Evolutionary conservation across 30 jellyfish, hydroid and myxozoan genomes (phyloP).

Genomic region (Hydractinia symbiolongicarpus): DNA sequence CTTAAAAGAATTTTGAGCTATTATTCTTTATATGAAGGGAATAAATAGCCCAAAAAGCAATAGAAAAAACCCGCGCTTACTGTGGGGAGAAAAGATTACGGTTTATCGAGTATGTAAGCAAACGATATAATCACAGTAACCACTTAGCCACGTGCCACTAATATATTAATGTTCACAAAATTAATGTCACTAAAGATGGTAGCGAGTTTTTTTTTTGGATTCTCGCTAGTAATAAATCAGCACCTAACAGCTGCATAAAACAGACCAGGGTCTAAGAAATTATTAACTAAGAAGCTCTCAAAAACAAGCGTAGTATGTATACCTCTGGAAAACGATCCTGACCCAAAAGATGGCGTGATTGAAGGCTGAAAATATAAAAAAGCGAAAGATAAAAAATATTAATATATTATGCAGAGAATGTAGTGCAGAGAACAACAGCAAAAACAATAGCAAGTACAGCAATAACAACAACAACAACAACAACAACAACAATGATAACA

Average conservation of each 20-base stretch:
- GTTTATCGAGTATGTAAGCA: too few relatives aligned
- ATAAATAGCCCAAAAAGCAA: too few relatives aligned
- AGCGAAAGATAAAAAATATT: background rate
- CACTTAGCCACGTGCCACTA: too few relatives aligned
- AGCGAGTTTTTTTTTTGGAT: background rate
- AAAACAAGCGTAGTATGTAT: background rate
- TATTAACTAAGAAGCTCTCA: too few relatives aligned
- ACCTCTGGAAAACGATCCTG: conserved; percentile 74
- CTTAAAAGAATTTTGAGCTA: background rate
- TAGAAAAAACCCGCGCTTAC: too few relatives aligned
- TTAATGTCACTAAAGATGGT: too few relatives aligned
- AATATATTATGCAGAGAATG: background rate
- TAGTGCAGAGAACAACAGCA: background rate
- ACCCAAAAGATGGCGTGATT: conserved; percentile 34
- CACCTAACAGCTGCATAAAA: background rate
- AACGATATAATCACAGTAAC: too few relatives aligned
- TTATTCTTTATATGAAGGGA: too few relatives aligned
- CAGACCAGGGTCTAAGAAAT: background rate
- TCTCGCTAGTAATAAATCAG: background rate
- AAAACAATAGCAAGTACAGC: background rate
- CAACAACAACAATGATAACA: too few relatives aligned
- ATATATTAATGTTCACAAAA: too few relatives aligned
- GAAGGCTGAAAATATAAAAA: conserved; percentile 4
- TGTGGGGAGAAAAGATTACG: too few relatives aligned
- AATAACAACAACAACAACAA: background rate